Conservation (phyloP, 2,797 vertebrate genomes). For the Falco berigora region DNA sequence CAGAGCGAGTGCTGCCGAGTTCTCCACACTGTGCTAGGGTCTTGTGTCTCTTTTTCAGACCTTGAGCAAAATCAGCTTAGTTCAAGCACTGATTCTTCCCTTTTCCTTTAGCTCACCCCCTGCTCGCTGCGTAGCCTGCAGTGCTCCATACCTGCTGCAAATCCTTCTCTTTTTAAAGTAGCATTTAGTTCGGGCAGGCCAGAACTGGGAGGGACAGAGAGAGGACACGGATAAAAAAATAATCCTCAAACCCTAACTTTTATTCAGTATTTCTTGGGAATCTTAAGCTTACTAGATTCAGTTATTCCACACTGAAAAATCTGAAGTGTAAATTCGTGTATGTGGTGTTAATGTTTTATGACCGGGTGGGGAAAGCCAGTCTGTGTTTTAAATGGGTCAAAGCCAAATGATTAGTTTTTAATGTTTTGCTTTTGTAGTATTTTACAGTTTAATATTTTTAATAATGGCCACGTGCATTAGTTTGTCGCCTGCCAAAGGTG, state of each 20-base stretch:
- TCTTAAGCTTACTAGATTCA: neutral
- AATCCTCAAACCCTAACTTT: neutral
- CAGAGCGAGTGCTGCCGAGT: neutral
- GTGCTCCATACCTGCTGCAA: neutral
- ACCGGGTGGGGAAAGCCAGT: neutral
- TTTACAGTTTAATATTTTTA: neutral
- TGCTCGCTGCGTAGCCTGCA: fast-evolving
- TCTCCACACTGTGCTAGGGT: fast-evolving
- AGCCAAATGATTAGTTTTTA: neutral
- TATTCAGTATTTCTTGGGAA: neutral
- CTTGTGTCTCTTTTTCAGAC: neutral
- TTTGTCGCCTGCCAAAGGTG: neutral
- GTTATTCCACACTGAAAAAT: neutral
- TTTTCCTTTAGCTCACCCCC: neutral
- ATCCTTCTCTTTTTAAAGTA: neutral
- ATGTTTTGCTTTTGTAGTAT: neutral
- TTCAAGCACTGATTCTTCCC: neutral
- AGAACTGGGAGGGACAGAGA: neutral
- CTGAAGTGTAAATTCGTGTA: neutral
- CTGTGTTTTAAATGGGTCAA: neutral
- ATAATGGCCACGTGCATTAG: neutral
- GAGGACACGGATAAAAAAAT: fast-evolving
- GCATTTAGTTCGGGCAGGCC: neutral
- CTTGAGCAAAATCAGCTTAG: neutral
- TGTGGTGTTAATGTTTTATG: neutral